Evolutionary conservation across 2,888 invertebrate species (phyloP), one percentile per base, ranked within the genome.

Genomic region (Heteromyza rotundicornis): DNA sequence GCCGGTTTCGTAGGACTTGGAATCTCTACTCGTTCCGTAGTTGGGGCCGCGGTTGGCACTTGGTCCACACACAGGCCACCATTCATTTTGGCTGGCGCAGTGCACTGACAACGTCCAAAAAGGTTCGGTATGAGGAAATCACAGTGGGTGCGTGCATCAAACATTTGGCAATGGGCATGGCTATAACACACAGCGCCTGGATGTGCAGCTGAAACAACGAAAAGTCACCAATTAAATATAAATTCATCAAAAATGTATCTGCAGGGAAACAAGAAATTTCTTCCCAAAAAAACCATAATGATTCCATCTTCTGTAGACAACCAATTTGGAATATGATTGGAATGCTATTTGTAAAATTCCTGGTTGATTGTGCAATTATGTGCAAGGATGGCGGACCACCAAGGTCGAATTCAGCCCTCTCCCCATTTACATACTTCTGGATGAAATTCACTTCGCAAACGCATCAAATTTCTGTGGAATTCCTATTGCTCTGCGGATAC

Each of bases 121-220:
- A 95, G 87, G 80, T 94, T 92, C 24, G 94, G 93, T 70, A 96
- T 94, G 57, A 94, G 87, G 80, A 92, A 95, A 82, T 94, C 94
- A 76, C 95, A 96, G 76, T 93, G 92, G 67, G 92, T 92, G 77
- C 92, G 89, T 65, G 87, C 87, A 72, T 92, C 92, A 88, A 91
- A 92, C 75, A 95, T 87, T 64, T 90, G 89, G 80, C 95, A 96
- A 81, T 95, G 95, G 64, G 91, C 90, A 80, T 95, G 92, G 77
- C 92, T 94, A 84, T 95, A 94, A 81, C 95, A 96, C 40, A 94
- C 92, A 72, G 93, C 91, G 61, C 94, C 92, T 32, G 93, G 89
- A 76, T 89, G 88, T 19, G 95, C 92, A 72, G 94, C 95, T 95
- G 86, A n/a, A 86, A 85, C n/a, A n/a, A n/a, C n/a, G n/a, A n/a